Percentiles rank a stretch among this genome's conserved stretches.
Evolutionary conservation across 2,797 vertebrate genomes (phyloP).

Genomic region (Pampus argenteus): DNA sequence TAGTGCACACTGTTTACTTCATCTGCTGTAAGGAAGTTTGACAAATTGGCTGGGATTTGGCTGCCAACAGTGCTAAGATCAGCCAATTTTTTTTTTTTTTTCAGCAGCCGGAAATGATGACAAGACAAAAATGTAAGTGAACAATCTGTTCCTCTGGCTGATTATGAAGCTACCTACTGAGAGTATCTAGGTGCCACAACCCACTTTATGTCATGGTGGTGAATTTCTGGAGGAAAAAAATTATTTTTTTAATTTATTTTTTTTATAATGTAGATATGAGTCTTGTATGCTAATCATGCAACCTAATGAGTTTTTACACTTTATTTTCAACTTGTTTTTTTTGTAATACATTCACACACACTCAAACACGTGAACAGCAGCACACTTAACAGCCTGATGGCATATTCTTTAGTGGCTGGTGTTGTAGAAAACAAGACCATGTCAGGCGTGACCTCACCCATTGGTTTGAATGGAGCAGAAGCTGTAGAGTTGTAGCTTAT

Average conservation of each 20-base stretch:
- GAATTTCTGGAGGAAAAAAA: no score
- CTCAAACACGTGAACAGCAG: background rate
- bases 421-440: no score
- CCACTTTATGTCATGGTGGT: conserved; percentile 35
- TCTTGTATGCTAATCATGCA: background rate
- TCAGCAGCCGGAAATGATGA: conserved; percentile 72
- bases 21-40: conserved; percentile 55
- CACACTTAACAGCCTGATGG: background rate
- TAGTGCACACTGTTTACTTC: conserved; percentile 31
- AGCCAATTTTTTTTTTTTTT: conserved; percentile 70
- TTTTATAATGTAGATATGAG: no score
- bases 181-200: conserved; percentile 50
- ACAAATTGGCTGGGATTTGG: conserved; percentile 54
- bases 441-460: no score
- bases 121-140: conserved; percentile 67
- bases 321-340: background rate
- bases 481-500: no score
- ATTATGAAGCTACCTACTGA: conserved; percentile 63
- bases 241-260: no score
- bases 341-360: background rate
- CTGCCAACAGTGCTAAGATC: conserved; percentile 65
- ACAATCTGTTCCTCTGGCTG: conserved; percentile 77
- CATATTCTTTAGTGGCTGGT: background rate
- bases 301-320: background rate
- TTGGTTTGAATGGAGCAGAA: no score